Evolutionary conservation across 2,888 invertebrate species (phyloP), one percentile per base, ranked within the genome.

Genomic region (Leptothorax acervorum): DNA sequence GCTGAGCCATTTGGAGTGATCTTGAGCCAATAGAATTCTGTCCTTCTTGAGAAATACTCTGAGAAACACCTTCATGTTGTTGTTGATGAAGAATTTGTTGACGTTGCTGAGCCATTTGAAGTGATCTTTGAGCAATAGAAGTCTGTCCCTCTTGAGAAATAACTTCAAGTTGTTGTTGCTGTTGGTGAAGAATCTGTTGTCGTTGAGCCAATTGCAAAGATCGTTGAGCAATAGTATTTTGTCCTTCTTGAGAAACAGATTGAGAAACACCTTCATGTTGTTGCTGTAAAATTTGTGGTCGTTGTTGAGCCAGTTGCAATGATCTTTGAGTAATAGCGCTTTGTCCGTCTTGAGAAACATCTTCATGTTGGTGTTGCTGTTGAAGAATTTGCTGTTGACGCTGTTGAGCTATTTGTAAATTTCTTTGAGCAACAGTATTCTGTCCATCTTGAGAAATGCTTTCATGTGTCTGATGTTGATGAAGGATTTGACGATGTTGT

Each of bases 171-270:
- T 94, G 94, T 42, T 94, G 91, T 65, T 97, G 35, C 35, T 35
- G 97, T 18, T 88, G 91, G 39, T 89, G 90, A 63, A 91, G 89
- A 23, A 89, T 88, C 35, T 35, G 35, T 95, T 83, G 92, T 63
- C 92, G 92, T 35, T 92, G 93, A 45, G 39, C 28, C 83, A 91
- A 89, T 15, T 92, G 91, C 65, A 89, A 76, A 42, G 78, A 96
- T 94, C 91, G 95, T 94, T 93, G 93, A 81, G 96, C 96, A 28
- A 95, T 95, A 48, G 95, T 95, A 85, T 94, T 95, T 62, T 92
- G 93, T 74, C 94, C 93, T 15, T 95, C 93, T 85, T 96, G 96
- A 60, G 79, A 65, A 28, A 65, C n/a, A 18, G 15, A 28, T 18
- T 57, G 73, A 60, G 73, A 78, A 42, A 42, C 55, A 55, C 1